Percentiles rank a stretch among this genome's conserved stretches.
Evolutionary conservation across 2,888 invertebrate genomes (phyloP).

Genomic region (Rhamphomyia laevipes): DNA sequence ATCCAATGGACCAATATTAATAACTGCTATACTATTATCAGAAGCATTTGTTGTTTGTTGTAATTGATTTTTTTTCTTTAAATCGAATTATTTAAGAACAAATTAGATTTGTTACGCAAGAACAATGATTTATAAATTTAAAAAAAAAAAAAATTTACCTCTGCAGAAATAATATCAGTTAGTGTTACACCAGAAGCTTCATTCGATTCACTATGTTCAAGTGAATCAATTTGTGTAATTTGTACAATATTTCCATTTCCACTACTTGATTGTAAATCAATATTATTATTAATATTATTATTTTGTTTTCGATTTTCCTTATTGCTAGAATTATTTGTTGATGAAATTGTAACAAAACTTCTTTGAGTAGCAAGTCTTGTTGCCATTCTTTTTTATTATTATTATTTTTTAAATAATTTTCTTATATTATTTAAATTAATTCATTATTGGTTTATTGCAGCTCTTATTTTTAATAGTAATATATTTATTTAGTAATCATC

Average conservation of each 20-base stretch:
- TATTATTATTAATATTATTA: background rate
- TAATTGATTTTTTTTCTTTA: conserved; percentile 28
- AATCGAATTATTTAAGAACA: background rate
- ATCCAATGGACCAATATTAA: conserved; percentile 34
- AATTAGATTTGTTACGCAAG: no score
- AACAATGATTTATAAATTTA: conserved; percentile 3
- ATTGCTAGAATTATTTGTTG: conserved; percentile 11
- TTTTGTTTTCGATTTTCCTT: conserved; percentile 4
- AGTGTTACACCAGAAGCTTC: no score
- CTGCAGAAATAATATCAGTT: conserved; percentile 27
- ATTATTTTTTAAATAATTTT: conserved; percentile 4
- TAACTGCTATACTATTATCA: conserved; percentile 24
- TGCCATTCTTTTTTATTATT: conserved; percentile 27
- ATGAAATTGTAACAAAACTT: conserved; percentile 24
- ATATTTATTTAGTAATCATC: background rate
- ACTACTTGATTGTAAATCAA: conserved; percentile 21
- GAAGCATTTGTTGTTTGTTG: conserved; percentile 14
- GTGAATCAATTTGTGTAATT: conserved; percentile 10
- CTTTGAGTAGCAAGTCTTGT: conserved; percentile 34
- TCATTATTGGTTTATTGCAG: background rate
- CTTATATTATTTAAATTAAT: conserved; percentile 5
- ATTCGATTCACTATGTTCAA: no score
- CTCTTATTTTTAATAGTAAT: background rate
- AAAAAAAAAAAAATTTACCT: conserved; percentile 19
- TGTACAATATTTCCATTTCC: conserved; percentile 24